These are phyloP conservation scores for Helogale parvula DNA, from an alignment of 2,113 vertebrate genomes.

Conservation along the genomic window DNA sequence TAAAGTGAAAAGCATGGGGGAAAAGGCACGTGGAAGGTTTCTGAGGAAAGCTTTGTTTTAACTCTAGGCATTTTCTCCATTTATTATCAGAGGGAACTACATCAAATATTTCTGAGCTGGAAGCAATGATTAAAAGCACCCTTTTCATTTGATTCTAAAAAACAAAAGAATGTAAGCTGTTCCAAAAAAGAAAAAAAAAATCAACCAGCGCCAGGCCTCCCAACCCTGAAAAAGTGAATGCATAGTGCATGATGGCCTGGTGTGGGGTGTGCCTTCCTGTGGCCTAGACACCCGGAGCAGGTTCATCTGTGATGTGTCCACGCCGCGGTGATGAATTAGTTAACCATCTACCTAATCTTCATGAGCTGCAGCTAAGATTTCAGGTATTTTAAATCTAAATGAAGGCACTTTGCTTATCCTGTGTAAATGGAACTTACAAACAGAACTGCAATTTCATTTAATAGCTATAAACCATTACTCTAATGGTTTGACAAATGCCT, in stretches of 20 bases:
- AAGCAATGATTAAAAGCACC: slow-evolving; percentile 43
- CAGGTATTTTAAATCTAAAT: slow-evolving; percentile 84
- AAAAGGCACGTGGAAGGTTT: slow-evolving; percentile 43
- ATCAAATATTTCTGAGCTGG: slow-evolving; percentile 44
- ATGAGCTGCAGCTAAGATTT: slow-evolving; percentile 74
- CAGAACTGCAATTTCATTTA: slow-evolving; percentile 87
- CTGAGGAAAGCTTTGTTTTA: slow-evolving; percentile 59
- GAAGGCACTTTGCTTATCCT: slow-evolving; percentile 87
- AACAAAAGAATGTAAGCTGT: background rate
- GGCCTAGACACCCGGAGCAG: background rate
- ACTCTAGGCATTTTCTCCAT: slow-evolving; percentile 37
- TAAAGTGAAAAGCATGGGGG: slow-evolving; percentile 16
- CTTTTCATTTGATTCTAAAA: background rate
- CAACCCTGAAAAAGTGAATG: background rate
- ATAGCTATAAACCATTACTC: slow-evolving; percentile 88
- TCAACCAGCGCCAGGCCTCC: background rate
- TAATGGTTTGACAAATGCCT: slow-evolving; percentile 89
- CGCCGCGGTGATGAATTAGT: slow-evolving; percentile 74
- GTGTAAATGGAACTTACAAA: slow-evolving; percentile 87
- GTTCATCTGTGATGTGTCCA: background rate
- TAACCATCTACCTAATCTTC: slow-evolving; percentile 76
- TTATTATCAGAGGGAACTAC: slow-evolving; percentile 47
- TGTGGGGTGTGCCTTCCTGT: background rate
- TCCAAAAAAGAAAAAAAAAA: background rate
- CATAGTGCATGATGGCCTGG: background rate